A percentile compares a stretch with the other conserved stretches of the same genome.
Evolutionary conservation across 2,888 invertebrate species (phyloP).

Genomic region (Drosophila helvetica): DNA sequence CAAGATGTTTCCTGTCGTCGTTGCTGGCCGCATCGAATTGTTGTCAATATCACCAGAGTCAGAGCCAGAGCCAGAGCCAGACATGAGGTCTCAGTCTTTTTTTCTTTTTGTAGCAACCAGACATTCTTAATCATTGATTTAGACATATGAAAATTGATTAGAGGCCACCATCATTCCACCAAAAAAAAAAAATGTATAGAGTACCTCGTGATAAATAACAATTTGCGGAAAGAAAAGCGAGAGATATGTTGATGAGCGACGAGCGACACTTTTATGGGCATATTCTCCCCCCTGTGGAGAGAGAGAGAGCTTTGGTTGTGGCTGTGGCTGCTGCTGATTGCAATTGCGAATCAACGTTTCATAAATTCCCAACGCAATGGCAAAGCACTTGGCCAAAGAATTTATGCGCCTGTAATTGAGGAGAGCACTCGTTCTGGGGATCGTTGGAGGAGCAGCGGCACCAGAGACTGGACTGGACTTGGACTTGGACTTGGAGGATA

Average conservation of each 20-base stretch:
- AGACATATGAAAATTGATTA: slow-evolving; percentile 80
- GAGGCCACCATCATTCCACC: slow-evolving; percentile 39
- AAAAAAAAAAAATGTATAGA: slow-evolving; percentile 54
- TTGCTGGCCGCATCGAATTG: slow-evolving; percentile 82
- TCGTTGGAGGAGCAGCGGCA: slow-evolving; percentile 40
- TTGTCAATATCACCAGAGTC: slow-evolving; percentile 79
- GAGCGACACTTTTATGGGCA: slow-evolving; percentile 65
- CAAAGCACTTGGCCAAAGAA: slow-evolving; percentile 61
- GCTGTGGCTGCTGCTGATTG: slow-evolving; percentile 62
- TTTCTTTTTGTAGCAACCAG: slow-evolving; percentile 34
- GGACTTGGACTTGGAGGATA: not conserved
- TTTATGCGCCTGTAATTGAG: slow-evolving; percentile 71
- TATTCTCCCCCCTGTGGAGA: not conserved
- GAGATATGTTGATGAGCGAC: slow-evolving; percentile 59
- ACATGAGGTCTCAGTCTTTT: slow-evolving; percentile 1
- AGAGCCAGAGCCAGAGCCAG: not conserved
- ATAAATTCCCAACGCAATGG: slow-evolving; percentile 72
- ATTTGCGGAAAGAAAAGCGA: slow-evolving; percentile 57
- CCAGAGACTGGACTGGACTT: not conserved
- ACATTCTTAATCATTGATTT: slow-evolving; percentile 80
- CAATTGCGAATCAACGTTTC: slow-evolving; percentile 73
- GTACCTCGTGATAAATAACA: slow-evolving; percentile 73
- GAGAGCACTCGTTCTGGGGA: slow-evolving; percentile 18
- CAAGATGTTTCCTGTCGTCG: slow-evolving; percentile 84
- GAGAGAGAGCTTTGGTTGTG: too few relatives aligned